Evolutionary conservation across 2,888 invertebrate genomes (phyloP).

Genomic region (Epinotia brunnichana): DNA sequence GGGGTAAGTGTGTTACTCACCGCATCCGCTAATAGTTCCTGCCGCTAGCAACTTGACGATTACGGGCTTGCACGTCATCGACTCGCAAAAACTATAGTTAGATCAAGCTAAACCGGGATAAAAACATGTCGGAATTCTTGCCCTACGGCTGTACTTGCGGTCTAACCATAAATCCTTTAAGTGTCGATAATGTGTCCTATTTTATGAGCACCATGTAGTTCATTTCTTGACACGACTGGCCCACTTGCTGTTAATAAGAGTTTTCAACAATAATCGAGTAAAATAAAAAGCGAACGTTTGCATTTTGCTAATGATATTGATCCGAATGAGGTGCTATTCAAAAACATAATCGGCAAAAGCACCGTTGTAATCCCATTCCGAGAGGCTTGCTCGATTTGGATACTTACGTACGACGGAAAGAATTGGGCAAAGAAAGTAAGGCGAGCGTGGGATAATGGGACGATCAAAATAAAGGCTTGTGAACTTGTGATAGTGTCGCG

Average conservation of each 20-base stretch:
- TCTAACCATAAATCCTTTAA: conserved; percentile 31
- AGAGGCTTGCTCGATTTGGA: conserved; percentile 66
- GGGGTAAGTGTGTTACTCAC: conserved; percentile 60
- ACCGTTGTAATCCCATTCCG: conserved; percentile 65
- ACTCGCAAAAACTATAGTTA: conserved; percentile 20
- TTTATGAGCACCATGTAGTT: neutral
- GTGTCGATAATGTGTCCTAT: conserved; percentile 31
- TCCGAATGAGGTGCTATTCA: conserved; percentile 33
- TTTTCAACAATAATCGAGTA: conserved; percentile 11
- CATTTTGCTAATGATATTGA: conserved; percentile 32
- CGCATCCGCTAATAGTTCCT: conserved; percentile 63
- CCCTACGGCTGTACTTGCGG: conserved; percentile 25
- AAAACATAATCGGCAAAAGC: conserved; percentile 54
- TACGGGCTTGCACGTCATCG: conserved; percentile 35
- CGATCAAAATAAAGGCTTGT: conserved; percentile 58
- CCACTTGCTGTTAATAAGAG: conserved; percentile 10
- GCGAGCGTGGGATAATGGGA: conserved; percentile 69
- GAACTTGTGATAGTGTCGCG: conserved; percentile 53
- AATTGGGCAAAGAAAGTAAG: conserved; percentile 65
- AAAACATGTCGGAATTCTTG: conserved; percentile 34
- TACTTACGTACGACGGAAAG: conserved; percentile 51
- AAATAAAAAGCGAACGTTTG: conserved; percentile 9
- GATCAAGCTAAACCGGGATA: conserved; percentile 12
- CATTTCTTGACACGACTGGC: conserved; percentile 18
- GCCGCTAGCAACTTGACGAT: conserved; percentile 47